Evolutionary conservation across 2,888 invertebrate species (phyloP).

Genomic region (Standfussiana lucernea): DNA sequence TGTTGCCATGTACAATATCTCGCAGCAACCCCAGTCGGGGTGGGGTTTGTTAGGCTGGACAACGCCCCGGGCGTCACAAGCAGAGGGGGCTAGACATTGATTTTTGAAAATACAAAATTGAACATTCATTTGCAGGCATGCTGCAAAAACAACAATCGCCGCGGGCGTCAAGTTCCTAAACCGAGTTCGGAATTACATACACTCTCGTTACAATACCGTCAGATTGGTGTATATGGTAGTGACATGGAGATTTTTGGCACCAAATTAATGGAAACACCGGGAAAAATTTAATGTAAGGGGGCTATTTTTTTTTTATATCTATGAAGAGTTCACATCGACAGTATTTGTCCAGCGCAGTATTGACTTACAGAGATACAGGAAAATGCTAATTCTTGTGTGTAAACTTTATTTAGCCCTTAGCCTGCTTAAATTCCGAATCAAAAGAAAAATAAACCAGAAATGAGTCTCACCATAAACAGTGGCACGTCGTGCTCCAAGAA

Average conservation of each 20-base stretch:
- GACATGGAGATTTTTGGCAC: conserved; percentile 8
- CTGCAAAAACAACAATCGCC: conserved; percentile 40
- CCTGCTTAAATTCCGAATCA: not conserved
- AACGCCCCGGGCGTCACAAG: conserved; percentile 30
- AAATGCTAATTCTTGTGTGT: not conserved
- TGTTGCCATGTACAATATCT: conserved; percentile 38
- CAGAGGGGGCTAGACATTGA: conserved; percentile 46
- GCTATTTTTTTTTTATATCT: not conserved
- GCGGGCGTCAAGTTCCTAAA: conserved; percentile 24
- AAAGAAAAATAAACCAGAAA: not conserved
- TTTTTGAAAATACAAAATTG: conserved; percentile 58
- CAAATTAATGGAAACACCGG: not conserved
- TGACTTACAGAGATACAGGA: not conserved
- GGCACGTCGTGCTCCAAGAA: conserved; percentile 97
- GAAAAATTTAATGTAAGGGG: not conserved
- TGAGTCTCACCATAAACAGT: conserved; percentile 92
- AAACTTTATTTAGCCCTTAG: not conserved
- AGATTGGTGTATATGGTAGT: not conserved
- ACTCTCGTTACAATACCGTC: conserved; percentile 11
- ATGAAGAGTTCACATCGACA: not conserved
- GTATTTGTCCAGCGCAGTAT: not conserved
- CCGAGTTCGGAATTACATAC: conserved; percentile 18
- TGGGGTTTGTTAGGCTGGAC: conserved; percentile 42
- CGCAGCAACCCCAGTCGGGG: conserved; percentile 26
- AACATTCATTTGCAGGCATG: conserved; percentile 56